These are phyloP conservation scores for Diadophis punctatus DNA, from an alignment of 2,113 vertebrate species.

Conservation along the genomic window DNA sequence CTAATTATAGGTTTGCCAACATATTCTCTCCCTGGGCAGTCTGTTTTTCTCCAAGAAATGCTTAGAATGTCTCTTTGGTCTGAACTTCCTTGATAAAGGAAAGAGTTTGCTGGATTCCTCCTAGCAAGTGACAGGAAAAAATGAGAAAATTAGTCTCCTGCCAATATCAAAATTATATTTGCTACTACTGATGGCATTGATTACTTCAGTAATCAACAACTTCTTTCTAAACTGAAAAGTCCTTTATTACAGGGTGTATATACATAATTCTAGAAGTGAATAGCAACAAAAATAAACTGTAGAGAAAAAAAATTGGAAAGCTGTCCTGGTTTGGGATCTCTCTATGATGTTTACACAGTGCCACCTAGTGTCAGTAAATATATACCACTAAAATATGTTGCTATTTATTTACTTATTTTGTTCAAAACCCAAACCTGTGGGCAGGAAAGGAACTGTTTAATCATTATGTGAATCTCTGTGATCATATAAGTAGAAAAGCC, in stretches of 20 bases:
- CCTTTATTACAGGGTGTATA: constrained; percentile 50
- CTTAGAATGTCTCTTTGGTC: background rate
- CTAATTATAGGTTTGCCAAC: background rate
- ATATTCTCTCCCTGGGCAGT: background rate
- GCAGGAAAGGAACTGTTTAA: background rate
- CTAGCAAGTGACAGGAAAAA: background rate
- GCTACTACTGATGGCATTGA: constrained; percentile 39
- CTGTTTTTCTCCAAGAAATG: background rate
- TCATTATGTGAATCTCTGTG: background rate
- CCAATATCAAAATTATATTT: constrained; percentile 5
- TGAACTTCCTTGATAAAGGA: background rate
- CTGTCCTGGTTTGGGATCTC: background rate
- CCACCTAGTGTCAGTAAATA: constrained; percentile 59
- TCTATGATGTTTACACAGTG: constrained; percentile 44
- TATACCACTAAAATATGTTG: background rate
- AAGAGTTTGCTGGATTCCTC: background rate
- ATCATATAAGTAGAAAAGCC: background rate
- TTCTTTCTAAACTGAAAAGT: constrained; percentile 40
- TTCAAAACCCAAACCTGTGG: background rate
- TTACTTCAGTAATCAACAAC: constrained; percentile 54
- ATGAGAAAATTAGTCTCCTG: background rate
- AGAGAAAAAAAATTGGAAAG: background rate
- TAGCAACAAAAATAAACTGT: constrained; percentile 51
- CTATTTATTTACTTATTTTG: background rate
- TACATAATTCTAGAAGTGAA: constrained; percentile 35